These are phyloP conservation scores for Microtus montanus DNA, from an alignment of 2,113 vertebrate species.

Conservation along the genomic window DNA sequence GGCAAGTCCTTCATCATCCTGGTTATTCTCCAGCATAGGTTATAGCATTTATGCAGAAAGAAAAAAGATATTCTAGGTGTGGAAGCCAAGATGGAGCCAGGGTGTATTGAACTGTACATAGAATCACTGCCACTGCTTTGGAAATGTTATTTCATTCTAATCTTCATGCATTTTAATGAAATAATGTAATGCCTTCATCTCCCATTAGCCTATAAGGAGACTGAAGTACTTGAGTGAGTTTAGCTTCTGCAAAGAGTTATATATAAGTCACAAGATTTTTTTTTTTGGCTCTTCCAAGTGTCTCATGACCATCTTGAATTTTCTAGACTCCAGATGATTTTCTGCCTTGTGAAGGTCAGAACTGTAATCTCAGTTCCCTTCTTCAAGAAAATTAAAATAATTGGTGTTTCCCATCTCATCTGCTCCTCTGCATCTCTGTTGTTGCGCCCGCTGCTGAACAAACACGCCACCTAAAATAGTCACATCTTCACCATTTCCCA, in stretches of 20 bases:
- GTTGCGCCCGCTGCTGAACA: constrained; percentile 57
- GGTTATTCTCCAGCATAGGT: background rate
- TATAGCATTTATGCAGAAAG: background rate
- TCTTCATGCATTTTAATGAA: background rate
- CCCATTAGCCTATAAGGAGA: background rate
- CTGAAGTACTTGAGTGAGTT: constrained; percentile 11
- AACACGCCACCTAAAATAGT: constrained; percentile 64
- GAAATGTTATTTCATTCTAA: background rate
- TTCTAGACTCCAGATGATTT: constrained; percentile 63
- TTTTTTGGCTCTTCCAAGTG: background rate
- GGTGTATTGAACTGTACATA: background rate
- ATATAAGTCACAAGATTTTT: background rate
- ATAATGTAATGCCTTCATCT: background rate
- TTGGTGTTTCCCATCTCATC: constrained; percentile 56
- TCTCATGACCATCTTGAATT: constrained; percentile 42
- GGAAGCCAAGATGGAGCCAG: background rate
- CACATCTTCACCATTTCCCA: constrained; percentile 63
- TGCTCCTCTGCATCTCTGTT: constrained; percentile 40
- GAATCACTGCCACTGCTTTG: background rate
- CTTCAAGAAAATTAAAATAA: constrained; percentile 69
- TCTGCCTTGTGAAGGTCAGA: constrained; percentile 66
- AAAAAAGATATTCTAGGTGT: background rate
- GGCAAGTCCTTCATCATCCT: background rate
- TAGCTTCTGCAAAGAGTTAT: background rate
- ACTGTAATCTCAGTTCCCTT: constrained; percentile 32